These are phyloP conservation scores for Semicossyphus pulcher DNA, from an alignment of 2,113 vertebrate genomes.

Conservation along the genomic window DNA sequence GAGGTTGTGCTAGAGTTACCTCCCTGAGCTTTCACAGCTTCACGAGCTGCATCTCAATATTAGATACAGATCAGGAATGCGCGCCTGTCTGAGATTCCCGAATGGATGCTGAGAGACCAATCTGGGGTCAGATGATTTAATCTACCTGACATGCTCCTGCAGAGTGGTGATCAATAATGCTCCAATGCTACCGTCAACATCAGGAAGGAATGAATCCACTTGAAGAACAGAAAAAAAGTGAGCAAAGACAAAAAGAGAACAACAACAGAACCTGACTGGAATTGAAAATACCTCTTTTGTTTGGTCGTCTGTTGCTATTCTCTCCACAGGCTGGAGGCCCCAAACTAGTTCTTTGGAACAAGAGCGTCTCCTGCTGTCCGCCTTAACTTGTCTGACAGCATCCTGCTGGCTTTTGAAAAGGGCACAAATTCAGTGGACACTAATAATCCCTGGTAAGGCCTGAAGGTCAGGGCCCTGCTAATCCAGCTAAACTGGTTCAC, in stretches of 20 bases:
- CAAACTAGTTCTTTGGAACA: constrained; percentile 58
- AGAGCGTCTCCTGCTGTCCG: constrained; percentile 40
- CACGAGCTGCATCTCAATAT: constrained; percentile 37
- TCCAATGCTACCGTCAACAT: constrained; percentile 61
- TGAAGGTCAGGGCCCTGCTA: constrained; percentile 54
- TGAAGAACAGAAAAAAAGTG: constrained; percentile 7
- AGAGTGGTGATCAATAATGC: constrained; percentile 73
- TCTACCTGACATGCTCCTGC: constrained; percentile 71
- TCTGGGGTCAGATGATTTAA: constrained; percentile 76
- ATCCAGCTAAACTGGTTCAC: constrained; percentile 56
- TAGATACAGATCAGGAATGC: constrained; percentile 42
- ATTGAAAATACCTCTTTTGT: constrained; percentile 54
- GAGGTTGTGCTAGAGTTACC: neutral
- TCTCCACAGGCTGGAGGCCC: constrained; percentile 27
- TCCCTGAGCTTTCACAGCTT: constrained; percentile 15
- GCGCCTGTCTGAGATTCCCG: constrained; percentile 4
- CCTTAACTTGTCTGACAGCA: constrained; percentile 66
- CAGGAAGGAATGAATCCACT: constrained; percentile 60
- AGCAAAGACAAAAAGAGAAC: constrained; percentile 24
- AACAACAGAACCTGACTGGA: constrained; percentile 64
- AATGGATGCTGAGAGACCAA: constrained; percentile 42
- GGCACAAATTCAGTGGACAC: constrained; percentile 53
- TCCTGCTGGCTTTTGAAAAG: constrained; percentile 67
- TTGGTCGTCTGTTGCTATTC: constrained; percentile 40
- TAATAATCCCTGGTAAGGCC: constrained; percentile 61